Evolutionary conservation across 2,797 vertebrate species (phyloP), one percentile per base, ranked within the genome.

Genomic region (Pterois miles): DNA sequence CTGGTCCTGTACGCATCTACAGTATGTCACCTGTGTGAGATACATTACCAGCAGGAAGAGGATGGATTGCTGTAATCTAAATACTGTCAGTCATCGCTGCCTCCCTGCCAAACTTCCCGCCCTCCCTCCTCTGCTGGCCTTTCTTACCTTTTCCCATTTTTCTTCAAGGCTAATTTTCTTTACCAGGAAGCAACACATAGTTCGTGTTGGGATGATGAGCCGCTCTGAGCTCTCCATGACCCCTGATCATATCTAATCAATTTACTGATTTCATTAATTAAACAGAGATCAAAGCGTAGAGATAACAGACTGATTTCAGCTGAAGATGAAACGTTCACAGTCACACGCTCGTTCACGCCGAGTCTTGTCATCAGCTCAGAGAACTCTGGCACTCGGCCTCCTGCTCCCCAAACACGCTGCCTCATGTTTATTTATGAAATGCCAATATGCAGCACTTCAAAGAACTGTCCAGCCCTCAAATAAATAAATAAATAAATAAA

Each of bases 351-450:
- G 43, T 48, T n/a, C 46, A 48, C n/a, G 73, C 8, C 23, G 8
- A 73, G 56, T 12, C 64, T 80, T 33, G 76, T 76, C 62, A 65
- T 57, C 20, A 36, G 72, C 68, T 63, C 64, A 46, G 43, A 64
- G 54, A 59, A 76, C 69, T 48, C 1, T 7, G n/a, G 59, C 69
- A 60, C 22, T 1, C 33, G 46, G 65, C 73, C 65, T 82, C 53
- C 78, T 79, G 71, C 81, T 74, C 71, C 82, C 71, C 77, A 76
- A 86, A 87, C 84, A 78, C 33, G 65, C 78, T 58, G 60, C 38
- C 76, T 90, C 27, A 92, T 92, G 83, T 89, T 90, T 93, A 93
- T 93, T 84, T 66, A 92, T 93, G 82, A 90, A 81, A 75, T 76
- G 72, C 67, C 79, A 72, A 90, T 84, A 83, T 56, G 63, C 58